Base-by-base conservation (phyloP, 2,113 vertebrate species). In the Sinosuthora webbiana region DNA sequence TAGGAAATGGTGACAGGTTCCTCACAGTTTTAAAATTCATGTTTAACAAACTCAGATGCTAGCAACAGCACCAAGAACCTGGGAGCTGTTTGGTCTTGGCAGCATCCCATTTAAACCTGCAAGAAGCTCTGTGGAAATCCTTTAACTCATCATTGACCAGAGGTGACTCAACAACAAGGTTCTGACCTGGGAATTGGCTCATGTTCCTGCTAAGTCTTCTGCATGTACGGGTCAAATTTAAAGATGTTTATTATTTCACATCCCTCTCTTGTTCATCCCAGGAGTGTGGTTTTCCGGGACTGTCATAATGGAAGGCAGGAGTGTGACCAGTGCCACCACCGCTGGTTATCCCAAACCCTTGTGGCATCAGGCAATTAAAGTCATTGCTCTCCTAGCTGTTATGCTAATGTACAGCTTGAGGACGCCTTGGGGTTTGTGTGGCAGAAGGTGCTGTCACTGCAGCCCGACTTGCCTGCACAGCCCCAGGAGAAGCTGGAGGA, bases 1-100 rank as follows among this genome's bases (percentile, higher is more conserved):
- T 79, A 94, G 94, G 92, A 96, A 96, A 97, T 2, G 85, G 90
- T 94, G 92, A 96, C 92, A 96, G 92, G 90, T 79, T 92, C 92
- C 44, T 97, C 65, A 63, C 37, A 73, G 85, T 60, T 94, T 94
- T 75, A 75, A 89, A 92, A 90, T 60, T 75, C 68, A 39, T 81
- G 83, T 95, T 93, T 93, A 93, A 96, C 49, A 95, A 96, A 91
- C 76, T 70, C 71, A 64, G 71, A 81, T 93, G 88, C 76, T 92
- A 93, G 92, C 69, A 93, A 96, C 92, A 95, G 75, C 82, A 83
- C 63, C 0, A 0, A 93, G 75, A 92, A 73, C 30, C 44, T 12
- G 5, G 55, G 82, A 90, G 88, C 85, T 75, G 68, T 81, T 89
- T 84, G 14, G 15, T 56, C 65, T 83, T 88, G 86, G 90, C 83